Conservation (phyloP, 2,888 invertebrate genomes). For the Platynereis dumerilii region DNA sequence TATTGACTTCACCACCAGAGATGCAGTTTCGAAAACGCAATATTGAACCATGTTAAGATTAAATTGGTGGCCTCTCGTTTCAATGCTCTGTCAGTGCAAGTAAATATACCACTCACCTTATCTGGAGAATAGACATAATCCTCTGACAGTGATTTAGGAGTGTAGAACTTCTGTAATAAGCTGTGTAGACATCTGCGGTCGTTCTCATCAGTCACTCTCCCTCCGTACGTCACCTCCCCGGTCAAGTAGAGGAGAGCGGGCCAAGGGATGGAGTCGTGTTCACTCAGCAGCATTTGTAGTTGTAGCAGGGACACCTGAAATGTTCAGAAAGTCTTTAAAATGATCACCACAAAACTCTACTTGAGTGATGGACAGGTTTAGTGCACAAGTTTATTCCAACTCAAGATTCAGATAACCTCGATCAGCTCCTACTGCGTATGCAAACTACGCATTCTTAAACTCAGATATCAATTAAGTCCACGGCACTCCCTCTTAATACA, state of each 20-base stretch:
- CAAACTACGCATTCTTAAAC: too few relatives aligned
- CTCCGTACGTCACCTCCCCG: conserved; percentile 62
- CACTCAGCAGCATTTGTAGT: conserved; percentile 54
- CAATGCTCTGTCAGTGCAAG: too few relatives aligned
- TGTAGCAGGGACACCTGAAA: conserved; percentile 60
- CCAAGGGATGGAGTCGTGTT: conserved; percentile 55
- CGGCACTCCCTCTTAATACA: too few relatives aligned
- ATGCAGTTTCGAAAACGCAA: too few relatives aligned
- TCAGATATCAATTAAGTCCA: too few relatives aligned
- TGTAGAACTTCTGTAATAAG: conserved; percentile 57
- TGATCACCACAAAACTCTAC: neutral
- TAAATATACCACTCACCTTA: conserved; percentile 44
- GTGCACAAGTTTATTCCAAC: too few relatives aligned
- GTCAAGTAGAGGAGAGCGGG: conserved; percentile 59
- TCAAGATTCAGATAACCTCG: too few relatives aligned
- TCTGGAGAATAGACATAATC: conserved; percentile 54
- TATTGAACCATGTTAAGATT: too few relatives aligned
- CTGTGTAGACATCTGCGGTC: conserved; percentile 60
- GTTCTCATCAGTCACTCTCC: conserved; percentile 62
- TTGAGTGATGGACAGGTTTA: neutral
- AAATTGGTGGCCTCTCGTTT: too few relatives aligned
- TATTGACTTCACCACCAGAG: too few relatives aligned
- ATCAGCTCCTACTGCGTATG: too few relatives aligned
- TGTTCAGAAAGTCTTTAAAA: neutral
- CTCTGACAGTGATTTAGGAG: conserved; percentile 46